Evolutionary conservation across 2,113 vertebrate genomes (phyloP).

Genomic region (Arizona elegans): DNA sequence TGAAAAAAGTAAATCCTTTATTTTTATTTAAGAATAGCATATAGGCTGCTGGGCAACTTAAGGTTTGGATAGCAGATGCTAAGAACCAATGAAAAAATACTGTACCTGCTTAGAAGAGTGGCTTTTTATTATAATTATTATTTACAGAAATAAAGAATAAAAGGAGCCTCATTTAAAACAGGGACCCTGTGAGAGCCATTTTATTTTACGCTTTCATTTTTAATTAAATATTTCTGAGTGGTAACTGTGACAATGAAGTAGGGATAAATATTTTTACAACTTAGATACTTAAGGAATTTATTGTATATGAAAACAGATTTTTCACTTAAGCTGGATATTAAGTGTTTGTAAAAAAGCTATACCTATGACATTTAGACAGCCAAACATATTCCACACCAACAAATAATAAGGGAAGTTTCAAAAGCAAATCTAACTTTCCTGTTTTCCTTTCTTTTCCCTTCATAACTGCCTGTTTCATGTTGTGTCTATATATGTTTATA

Average conservation of each 20-base stretch:
- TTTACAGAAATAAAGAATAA: conserved; percentile 33
- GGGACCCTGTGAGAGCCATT: not conserved
- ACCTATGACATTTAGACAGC: conserved; percentile 40
- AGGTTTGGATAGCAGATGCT: not conserved
- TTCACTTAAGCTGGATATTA: conserved; percentile 67
- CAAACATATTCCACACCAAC: conserved; percentile 1
- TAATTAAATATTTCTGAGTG: not conserved
- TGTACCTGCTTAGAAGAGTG: rapidly evolving
- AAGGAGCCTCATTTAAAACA: not conserved
- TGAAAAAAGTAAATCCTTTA: not conserved
- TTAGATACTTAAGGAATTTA: conserved; percentile 23
- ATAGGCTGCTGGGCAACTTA: not conserved
- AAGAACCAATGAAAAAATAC: rapidly evolving
- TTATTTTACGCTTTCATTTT: not conserved
- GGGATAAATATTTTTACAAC: conserved; percentile 14
- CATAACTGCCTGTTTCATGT: conserved; percentile 34
- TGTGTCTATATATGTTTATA: not conserved
- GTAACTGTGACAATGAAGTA: not conserved
- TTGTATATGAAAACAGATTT: conserved; percentile 33
- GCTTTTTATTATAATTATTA: not conserved
- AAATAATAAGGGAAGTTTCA: conserved; percentile 24
- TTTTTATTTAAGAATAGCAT: not conserved
- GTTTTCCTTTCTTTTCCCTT: not conserved
- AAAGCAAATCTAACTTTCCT: not conserved
- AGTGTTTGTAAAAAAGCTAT: conserved; percentile 47